Conservation (phyloP, 2,113 vertebrate species). For the Megaleporinus macrocephalus region DNA sequence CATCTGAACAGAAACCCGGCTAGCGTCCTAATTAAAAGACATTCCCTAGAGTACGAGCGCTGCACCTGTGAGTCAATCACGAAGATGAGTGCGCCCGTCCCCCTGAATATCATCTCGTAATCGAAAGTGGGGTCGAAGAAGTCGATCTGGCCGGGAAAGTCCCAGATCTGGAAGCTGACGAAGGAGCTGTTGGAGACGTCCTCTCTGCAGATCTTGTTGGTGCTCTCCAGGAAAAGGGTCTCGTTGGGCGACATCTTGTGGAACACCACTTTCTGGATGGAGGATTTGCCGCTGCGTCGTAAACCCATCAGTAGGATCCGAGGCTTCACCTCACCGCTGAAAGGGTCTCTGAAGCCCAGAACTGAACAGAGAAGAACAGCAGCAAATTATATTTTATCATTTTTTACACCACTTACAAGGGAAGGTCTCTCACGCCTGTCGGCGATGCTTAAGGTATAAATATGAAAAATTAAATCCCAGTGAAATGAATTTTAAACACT, state of each 20-base stretch:
- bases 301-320: constrained; percentile 94
- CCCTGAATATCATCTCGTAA: constrained; percentile 95
- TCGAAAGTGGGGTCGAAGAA: constrained; percentile 94
- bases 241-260: constrained; percentile 96
- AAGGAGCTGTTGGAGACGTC: constrained; percentile 94
- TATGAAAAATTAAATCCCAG: not conserved
- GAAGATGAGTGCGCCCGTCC: constrained; percentile 91
- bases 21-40: not conserved
- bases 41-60: not conserved
- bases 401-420: not conserved
- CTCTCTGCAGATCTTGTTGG: constrained; percentile 92
- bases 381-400: not conserved
- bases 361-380: constrained; percentile 64
- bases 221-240: constrained; percentile 92
- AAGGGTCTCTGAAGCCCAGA: constrained; percentile 86
- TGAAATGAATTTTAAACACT: not conserved
- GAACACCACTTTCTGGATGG: constrained; percentile 96
- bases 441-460: not conserved
- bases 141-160: constrained; percentile 94
- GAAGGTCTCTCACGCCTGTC: not conserved
- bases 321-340: constrained; percentile 91
- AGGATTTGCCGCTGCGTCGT: constrained; percentile 91
- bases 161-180: constrained; percentile 96
- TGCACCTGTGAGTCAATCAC: constrained; percentile 93
- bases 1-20: no score